phyloP scores from a whole-genome alignment of 2,113 vertebrate genomes.

The Agelaius phoeniceus region DNA sequence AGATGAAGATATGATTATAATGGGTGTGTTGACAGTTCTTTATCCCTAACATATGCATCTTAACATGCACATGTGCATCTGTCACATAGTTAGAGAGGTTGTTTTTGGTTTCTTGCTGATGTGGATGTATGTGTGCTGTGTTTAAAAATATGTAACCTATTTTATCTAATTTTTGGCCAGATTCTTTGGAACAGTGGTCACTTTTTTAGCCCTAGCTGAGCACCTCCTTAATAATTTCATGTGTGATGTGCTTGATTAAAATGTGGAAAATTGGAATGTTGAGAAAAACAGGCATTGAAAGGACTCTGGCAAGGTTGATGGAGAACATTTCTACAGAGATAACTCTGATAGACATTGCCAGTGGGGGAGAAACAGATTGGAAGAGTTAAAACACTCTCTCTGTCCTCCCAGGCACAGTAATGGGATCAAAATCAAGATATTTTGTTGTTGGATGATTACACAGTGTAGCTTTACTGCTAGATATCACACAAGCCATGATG shows the following conservation, averaged over 20 bases:
- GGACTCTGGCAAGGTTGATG: background rate
- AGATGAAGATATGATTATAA: constrained; percentile 80
- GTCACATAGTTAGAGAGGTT: constrained; percentile 48
- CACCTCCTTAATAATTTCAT: background rate
- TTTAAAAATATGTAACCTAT: background rate
- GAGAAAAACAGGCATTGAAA: constrained; percentile 39
- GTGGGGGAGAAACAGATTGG: constrained; percentile 5
- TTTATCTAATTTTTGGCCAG: background rate
- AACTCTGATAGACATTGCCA: constrained; percentile 8
- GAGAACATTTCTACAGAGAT: background rate
- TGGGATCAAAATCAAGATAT: background rate
- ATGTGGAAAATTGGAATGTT: background rate
- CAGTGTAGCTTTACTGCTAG: constrained; percentile 3
- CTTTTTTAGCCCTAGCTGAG: background rate
- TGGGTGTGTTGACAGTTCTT: constrained; percentile 79
- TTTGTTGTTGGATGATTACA: constrained; percentile 23
- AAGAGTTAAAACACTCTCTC: constrained; percentile 17
- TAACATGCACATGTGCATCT: constrained; percentile 74
- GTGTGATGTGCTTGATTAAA: background rate
- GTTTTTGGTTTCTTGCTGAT: constrained; percentile 39
- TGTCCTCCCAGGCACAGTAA: constrained; percentile 16
- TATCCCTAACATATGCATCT: constrained; percentile 73
- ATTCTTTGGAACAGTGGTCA: background rate
- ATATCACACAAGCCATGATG: background rate
- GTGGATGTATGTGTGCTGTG: background rate